phyloP scores from a whole-genome alignment of 2,888 invertebrate species.

The Limenitis arthemis region DNA sequence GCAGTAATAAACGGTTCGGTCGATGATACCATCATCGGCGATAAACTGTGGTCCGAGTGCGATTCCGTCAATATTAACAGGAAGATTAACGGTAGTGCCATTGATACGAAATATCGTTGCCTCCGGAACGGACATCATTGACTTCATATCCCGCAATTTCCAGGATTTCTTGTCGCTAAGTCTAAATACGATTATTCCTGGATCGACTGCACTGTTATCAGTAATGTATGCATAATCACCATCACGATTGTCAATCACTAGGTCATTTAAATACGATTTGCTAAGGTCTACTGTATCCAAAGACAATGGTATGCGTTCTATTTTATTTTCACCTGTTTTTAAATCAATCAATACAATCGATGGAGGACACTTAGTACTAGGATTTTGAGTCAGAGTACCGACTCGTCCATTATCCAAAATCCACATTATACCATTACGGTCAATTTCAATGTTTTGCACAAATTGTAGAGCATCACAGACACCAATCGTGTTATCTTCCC shows the following conservation, averaged over 20 bases:
- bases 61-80: conserved; percentile 78
- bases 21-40: conserved; percentile 44
- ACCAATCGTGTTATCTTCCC: conserved; percentile 77
- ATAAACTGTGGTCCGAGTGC: conserved; percentile 76
- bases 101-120: conserved; percentile 74
- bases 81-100: conserved; percentile 68
- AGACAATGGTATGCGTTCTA: conserved; percentile 75
- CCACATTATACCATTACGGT: conserved; percentile 78
- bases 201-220: conserved; percentile 77
- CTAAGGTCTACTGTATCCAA: conserved; percentile 69
- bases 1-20: conserved; percentile 75
- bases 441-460: conserved; percentile 82
- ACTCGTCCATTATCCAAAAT: conserved; percentile 78
- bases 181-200: conserved; percentile 81
- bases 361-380: conserved; percentile 74
- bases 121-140: conserved; percentile 75
- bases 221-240: conserved; percentile 82
- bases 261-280: conserved; percentile 77
- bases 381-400: conserved; percentile 70
- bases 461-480: conserved; percentile 81
- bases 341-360: conserved; percentile 79
- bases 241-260: conserved; percentile 80
- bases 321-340: conserved; percentile 68
- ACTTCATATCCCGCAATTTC: conserved; percentile 76
- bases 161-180: conserved; percentile 75